Evolutionary conservation across 1,140 invertebrate species (phyloP), one percentile per base, ranked within the genome.

Genomic region (Lanistes nyassanus): DNA sequence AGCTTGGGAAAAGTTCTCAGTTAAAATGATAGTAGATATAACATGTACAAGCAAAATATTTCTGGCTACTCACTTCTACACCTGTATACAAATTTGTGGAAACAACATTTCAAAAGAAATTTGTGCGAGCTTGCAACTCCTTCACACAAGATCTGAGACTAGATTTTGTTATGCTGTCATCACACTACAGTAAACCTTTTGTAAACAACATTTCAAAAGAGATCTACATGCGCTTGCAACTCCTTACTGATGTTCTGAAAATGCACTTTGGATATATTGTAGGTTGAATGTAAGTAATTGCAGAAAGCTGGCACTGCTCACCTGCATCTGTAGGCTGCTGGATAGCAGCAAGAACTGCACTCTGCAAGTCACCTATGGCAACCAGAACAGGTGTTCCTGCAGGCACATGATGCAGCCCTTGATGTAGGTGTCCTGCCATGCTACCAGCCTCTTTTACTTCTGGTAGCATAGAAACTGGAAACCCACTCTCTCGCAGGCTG

Each of bases 351-450:
- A 93, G 91, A 3, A 95, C 94, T 19, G 94, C 95, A 89, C 94
- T 95, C 85, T 96, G 95, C 21, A 96, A 89, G 89, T 97, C 95
- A 21, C 95, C 95, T 47, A 95, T 87, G 34, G 94, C 94, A 58
- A 92, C 93, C 67, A 93, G 66, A 62, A 96, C 92, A 47, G 92
- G 91, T 31, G 92, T 94, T 39, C 93, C 94, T 77, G 91, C 90
- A 53, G 93, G 93, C 79, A 96, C 94, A n/a, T 92, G 92, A 89
- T 93, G 93, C 94, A 94, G 96, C 51, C 91, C 90, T 56, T 91
- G 88, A 13, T 88, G 88, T 68, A 95, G 88, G 76, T 88, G 86
- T 19, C 94, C 95, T 34, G 92, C 94, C 56, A 91, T 88, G 83
- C 92, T 84, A 4, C 94, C 94, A 76, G 93, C 91, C 76, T 91